Evolutionary conservation across 1,140 invertebrate species (phyloP), one percentile per base, ranked within the genome.

Genomic region (Wiebesia pumilae): DNA sequence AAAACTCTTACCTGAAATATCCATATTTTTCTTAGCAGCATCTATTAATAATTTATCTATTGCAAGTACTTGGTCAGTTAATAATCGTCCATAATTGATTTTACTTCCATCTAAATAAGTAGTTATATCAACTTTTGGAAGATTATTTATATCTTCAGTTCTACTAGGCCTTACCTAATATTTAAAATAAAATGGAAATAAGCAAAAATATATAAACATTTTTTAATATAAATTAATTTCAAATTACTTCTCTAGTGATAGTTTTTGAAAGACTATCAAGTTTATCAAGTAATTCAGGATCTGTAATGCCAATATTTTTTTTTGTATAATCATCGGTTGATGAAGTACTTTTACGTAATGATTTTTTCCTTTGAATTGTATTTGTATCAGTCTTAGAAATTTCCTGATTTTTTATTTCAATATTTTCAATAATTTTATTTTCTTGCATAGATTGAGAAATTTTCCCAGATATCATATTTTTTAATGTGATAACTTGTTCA

Each of bases 21-120:
- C 97, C 93, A 97, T 95, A 85, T 96, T 96, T 88, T 96, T 96
- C 90, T 97, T 98, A 24, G 97, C 97, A 81, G 96, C 95, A 90
- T 97, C 96, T 33, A 98, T 95, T 38, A 98, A 92, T 69, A 96
- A 94, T 89, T 96, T 94, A 92, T 98, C 98, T 6, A 97, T 97
- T 54, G 96, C 95, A 86, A 98, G 91, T 40, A 98, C 96, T 94
- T 98, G 97, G 93, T 98, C 97, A 24, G 96, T 97, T 83, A 98
- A 93, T n/a, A 98, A 91, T 92, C 96, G 96, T 0, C 96, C 96
- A 93, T 96, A 97, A 92, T 98, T 97, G 77, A 97, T 96, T 90
- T 95, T 96, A 65, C 95, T 95, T 88, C 95, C 95, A 89, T 97
- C 96, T 73, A 97, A 92, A 90, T 97, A 97, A 89, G 93, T 94